Conservation (phyloP, 2,888 invertebrate genomes). For the Drosophila pseudotakahashii region DNA sequence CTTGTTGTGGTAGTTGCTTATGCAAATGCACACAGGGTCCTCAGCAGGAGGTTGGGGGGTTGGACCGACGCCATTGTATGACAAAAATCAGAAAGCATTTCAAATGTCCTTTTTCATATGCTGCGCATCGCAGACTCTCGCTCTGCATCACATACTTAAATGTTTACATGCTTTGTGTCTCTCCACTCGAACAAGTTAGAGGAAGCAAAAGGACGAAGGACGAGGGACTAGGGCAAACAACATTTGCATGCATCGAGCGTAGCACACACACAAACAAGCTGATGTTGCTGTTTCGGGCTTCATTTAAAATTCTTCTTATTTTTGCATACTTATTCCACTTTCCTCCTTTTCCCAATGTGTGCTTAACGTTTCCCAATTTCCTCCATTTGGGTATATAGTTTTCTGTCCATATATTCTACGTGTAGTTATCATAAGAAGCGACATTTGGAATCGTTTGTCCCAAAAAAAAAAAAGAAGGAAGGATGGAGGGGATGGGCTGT, state of each 20-base stretch:
- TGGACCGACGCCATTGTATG: slow-evolving; percentile 52
- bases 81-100: slow-evolving; percentile 78
- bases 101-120: slow-evolving; percentile 74
- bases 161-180: slow-evolving; percentile 69
- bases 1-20: slow-evolving; percentile 47
- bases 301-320: slow-evolving; percentile 74
- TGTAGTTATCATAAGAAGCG: slow-evolving; percentile 67
- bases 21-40: slow-evolving; percentile 44
- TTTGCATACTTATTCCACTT: slow-evolving; percentile 68
- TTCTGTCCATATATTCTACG: slow-evolving; percentile 44
- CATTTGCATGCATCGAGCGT: slow-evolving; percentile 72
- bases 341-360: slow-evolving; percentile 4
- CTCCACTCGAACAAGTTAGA: slow-evolving; percentile 40
- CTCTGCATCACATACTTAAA: slow-evolving; percentile 70
- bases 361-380: slow-evolving; percentile 39
- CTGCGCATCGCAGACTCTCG: slow-evolving; percentile 61
- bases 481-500: neutral
- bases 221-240: slow-evolving; percentile 39
- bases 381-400: slow-evolving; percentile 48
- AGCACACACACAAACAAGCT: slow-evolving; percentile 39
- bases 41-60: neutral
- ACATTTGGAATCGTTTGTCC: slow-evolving; percentile 39
- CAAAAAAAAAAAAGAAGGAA: neutral
- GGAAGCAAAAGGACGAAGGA: slow-evolving; percentile 18
- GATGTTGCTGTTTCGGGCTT: slow-evolving; percentile 61